Conservation (phyloP, 2,888 invertebrate genomes). For the Drosophila dives region DNA sequence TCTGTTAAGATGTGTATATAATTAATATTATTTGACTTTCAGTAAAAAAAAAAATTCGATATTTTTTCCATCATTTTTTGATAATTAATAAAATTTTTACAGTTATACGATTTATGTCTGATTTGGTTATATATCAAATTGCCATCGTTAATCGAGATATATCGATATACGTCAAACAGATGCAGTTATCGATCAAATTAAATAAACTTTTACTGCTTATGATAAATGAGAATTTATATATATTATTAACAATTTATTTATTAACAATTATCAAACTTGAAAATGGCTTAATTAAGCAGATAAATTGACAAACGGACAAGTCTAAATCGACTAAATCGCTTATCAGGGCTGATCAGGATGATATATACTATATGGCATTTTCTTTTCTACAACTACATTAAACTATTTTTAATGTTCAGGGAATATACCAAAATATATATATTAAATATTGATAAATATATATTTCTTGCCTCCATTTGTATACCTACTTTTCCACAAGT, state of each 20-base stretch:
- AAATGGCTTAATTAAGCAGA: no score
- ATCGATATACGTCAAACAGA: background rate
- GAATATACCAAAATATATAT: background rate
- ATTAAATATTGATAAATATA: background rate
- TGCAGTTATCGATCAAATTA: background rate
- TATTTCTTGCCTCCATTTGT: background rate
- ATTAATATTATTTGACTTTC: no score
- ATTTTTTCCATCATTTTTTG: no score
- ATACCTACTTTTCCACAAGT: background rate
- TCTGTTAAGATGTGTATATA: no score
- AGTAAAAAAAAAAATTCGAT: no score
- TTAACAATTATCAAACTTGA: no score
- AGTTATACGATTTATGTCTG: no score
- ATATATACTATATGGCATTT: background rate
- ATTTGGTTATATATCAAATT: background rate
- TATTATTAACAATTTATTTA: background rate
- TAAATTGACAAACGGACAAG: background rate
- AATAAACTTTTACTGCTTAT: background rate
- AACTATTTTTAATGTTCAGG: background rate
- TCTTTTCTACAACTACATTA: background rate
- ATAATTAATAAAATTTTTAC: no score
- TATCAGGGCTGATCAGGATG: background rate
- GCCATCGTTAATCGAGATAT: background rate
- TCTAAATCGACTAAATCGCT: background rate
- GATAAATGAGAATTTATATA: background rate